These are phyloP conservation scores for Rutilus rutilus DNA, from an alignment of 2,113 vertebrate species.

Conservation along the genomic window DNA sequence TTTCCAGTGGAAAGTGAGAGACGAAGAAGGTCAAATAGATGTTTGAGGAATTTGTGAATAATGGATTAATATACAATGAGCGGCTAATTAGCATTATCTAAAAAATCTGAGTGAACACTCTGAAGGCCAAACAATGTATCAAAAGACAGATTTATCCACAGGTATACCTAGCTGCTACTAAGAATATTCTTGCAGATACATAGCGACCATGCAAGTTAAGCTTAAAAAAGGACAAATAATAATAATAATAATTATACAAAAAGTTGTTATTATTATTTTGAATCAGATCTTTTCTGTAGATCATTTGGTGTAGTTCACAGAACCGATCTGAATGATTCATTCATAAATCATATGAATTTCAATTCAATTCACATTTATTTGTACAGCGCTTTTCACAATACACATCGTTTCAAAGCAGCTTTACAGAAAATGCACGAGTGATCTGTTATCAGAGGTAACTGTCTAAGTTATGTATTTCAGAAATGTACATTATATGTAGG, in stretches of 20 bases:
- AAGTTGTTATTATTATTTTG: too few species aligned
- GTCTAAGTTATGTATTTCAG: too few species aligned
- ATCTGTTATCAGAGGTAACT: too few species aligned
- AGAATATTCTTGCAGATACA: too few species aligned
- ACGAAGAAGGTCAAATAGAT: conserved; percentile 41
- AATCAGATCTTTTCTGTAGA: not conserved
- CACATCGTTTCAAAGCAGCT: too few species aligned
- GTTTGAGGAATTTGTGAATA: not conserved
- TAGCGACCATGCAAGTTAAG: too few species aligned
- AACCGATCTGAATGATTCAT: not conserved
- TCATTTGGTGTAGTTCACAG: not conserved
- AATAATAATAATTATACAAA: too few species aligned
- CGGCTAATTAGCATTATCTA: conserved; percentile 7
- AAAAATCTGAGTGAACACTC: not conserved
- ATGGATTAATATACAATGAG: conserved; percentile 27
- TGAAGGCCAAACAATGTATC: conserved; percentile 30
- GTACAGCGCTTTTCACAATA: too few species aligned
- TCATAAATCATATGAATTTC: not conserved
- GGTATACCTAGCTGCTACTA: not conserved
- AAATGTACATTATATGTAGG: too few species aligned
- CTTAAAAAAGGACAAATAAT: too few species aligned
- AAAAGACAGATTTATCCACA: conserved; percentile 23
- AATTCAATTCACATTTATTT: too few species aligned
- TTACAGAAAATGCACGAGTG: too few species aligned
- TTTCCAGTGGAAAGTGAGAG: not conserved